Percentiles rank a stretch among this genome's conserved stretches.
phyloP scores from a whole-genome alignment of 1,140 invertebrate genomes.

The Leucophenga varia region DNA sequence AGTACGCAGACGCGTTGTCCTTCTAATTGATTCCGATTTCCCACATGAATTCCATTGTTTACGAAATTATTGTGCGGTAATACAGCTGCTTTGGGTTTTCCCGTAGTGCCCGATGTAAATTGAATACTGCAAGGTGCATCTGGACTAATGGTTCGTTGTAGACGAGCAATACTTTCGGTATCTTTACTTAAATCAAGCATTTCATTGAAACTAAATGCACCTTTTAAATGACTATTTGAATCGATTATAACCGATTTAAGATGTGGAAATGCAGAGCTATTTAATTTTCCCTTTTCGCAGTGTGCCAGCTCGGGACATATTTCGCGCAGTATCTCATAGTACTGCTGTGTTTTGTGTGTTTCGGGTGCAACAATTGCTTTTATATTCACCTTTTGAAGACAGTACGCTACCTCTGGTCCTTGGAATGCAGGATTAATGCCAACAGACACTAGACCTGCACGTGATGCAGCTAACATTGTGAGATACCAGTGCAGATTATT shows the following conservation, averaged over 20 bases:
- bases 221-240: conserved; percentile 60
- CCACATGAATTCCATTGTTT: conserved; percentile 79
- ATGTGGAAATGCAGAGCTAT: conserved; percentile 55
- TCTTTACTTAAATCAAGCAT: conserved; percentile 57
- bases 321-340: conserved; percentile 66
- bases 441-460: conserved; percentile 80
- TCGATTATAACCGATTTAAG: conserved; percentile 62
- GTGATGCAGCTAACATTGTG: conserved; percentile 72
- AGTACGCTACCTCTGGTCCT: conserved; percentile 74
- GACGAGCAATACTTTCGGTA: conserved; percentile 9
- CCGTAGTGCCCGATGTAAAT: conserved; percentile 80
- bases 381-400: conserved; percentile 74
- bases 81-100: conserved; percentile 81
- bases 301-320: conserved; percentile 59
- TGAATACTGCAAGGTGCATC: conserved; percentile 77
- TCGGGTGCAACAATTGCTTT: conserved; percentile 73
- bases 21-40: conserved; percentile 58
- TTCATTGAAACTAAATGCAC: conserved; percentile 64
- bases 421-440: conserved; percentile 85
- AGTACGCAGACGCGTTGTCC: conserved; percentile 67
- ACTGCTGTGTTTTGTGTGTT: conserved; percentile 69
- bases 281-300: conserved; percentile 31
- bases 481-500: conserved; percentile 85
- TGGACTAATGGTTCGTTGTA: conserved; percentile 56
- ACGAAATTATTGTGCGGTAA: conserved; percentile 81